Conservation (phyloP, 2,797 vertebrate genomes). For the Lepilemur ruficaudatus region DNA sequence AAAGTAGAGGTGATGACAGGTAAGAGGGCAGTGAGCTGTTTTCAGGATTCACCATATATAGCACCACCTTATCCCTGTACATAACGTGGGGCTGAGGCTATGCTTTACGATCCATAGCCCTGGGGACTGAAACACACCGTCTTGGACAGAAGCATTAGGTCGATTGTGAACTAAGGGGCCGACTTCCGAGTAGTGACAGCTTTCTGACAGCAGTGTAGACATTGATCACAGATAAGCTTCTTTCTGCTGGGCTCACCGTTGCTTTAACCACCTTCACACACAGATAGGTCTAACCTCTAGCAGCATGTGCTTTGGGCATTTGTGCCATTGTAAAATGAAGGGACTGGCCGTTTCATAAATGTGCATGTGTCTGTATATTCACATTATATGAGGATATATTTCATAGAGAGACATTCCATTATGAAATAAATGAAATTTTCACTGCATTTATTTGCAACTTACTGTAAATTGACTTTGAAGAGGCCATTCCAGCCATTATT, state of each 20-base stretch:
- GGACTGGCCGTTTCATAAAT: not conserved
- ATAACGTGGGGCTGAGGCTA: not conserved
- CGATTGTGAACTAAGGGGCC: slow-evolving; percentile 1
- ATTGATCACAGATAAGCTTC: not conserved
- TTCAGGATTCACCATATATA: not conserved
- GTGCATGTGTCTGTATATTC: not conserved
- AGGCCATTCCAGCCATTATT: not conserved
- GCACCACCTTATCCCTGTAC: not conserved
- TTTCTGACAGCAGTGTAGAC: not conserved
- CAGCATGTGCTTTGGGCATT: not conserved
- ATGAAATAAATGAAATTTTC: not conserved
- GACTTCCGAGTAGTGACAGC: not conserved
- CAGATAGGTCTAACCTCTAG: not conserved
- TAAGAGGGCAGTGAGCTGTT: not conserved
- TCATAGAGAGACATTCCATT: not conserved
- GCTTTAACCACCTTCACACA: not conserved
- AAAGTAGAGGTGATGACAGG: not conserved
- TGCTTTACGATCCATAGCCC: not conserved
- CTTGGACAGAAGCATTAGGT: not conserved
- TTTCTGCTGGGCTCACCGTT: not conserved
- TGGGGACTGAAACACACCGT: not conserved
- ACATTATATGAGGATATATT: not conserved
- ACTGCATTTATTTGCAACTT: slow-evolving; percentile 16
- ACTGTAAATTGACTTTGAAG: slow-evolving; percentile 36
- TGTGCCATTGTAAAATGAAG: slow-evolving; percentile 28